Evolutionary conservation across 1,140 invertebrate species (phyloP).

Genomic region (Drosophila burlai): DNA sequence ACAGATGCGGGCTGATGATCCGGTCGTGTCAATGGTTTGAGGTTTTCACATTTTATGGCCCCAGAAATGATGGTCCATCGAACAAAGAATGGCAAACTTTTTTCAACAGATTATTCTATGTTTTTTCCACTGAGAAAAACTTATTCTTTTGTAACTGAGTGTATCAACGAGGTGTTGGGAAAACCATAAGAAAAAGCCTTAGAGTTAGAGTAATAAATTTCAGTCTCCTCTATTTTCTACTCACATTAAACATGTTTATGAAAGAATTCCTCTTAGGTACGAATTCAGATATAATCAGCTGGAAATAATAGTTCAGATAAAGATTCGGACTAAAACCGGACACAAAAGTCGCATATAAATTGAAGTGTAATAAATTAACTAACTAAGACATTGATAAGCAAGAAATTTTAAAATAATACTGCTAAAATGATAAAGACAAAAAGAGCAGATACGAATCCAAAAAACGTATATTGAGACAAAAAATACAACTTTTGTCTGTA

Average conservation of each 20-base stretch:
- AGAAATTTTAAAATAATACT: not conserved
- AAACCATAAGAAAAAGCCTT: not conserved
- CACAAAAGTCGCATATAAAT: not conserved
- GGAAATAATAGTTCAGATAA: too few species aligned
- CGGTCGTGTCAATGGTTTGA: constrained; percentile 45
- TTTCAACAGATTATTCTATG: constrained; percentile 9
- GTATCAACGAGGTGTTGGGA: not conserved
- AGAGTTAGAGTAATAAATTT: too few species aligned
- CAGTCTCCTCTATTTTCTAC: too few species aligned
- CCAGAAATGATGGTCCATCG: constrained; percentile 15
- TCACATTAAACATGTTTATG: not conserved
- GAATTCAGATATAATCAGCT: too few species aligned
- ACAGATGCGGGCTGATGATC: constrained; percentile 53
- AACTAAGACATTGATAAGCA: not conserved
- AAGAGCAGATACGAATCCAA: too few species aligned
- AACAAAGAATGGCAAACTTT: not conserved
- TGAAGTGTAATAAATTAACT: not conserved
- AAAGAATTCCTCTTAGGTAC: too few species aligned
- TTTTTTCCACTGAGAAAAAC: not conserved
- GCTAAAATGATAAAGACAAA: too few species aligned
- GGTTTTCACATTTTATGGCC: constrained; percentile 44
- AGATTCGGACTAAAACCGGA: too few species aligned
- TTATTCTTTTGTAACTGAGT: too few species aligned
- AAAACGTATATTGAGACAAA: too few species aligned
- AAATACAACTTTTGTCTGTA: too few species aligned